Evolutionary conservation across 2,888 invertebrate genomes (phyloP), one percentile per base, ranked within the genome.

Genomic region (Acrocera orbiculus): DNA sequence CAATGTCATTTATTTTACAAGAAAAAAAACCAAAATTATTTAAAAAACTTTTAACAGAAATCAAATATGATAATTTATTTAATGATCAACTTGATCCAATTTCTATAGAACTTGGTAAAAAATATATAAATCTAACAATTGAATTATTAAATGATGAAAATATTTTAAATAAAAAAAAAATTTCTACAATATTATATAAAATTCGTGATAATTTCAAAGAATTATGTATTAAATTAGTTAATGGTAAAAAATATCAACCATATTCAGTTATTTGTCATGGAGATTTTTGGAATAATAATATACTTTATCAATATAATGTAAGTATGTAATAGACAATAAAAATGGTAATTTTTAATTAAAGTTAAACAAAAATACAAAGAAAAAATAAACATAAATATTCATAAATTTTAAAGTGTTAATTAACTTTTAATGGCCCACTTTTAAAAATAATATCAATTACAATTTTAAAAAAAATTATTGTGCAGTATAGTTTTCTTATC

Each of bases 1-100:
- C 63, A 2, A 55, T 64, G 42, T 64, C 65, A 7, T 54, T 64
- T 35, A 56, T 60, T 1, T 44, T 64, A 15, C 56, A 52, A 39
- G 47, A 56, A 27, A 43, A 42, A 6, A 40, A 47, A 25, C 47
- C 49, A 0, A n/a, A 37, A 10, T 17, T 38, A 5, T 53, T 51
- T 19, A 16, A 33, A 4, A 25, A 36, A 3, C 30, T 51, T n/a
- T 38, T 51, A 3, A 16, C 28, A 2, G 38, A 46, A 17, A 42
- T 53, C 16, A 40, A 35, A 1, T 16, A 16, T 13, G 54, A 54
- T 32, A 53, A 52, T 39, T 40, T 54, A 0, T 54, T 50, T 27
- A 49, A 45, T 1, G 17, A 36, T 1, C 35, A 44, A 24, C 46
- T 53, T 30, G 48, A 47, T 14, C 42, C 42, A 9, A 39, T 53